Conservation (phyloP, 2,797 vertebrate genomes). For the Syncerus caffer region DNA sequence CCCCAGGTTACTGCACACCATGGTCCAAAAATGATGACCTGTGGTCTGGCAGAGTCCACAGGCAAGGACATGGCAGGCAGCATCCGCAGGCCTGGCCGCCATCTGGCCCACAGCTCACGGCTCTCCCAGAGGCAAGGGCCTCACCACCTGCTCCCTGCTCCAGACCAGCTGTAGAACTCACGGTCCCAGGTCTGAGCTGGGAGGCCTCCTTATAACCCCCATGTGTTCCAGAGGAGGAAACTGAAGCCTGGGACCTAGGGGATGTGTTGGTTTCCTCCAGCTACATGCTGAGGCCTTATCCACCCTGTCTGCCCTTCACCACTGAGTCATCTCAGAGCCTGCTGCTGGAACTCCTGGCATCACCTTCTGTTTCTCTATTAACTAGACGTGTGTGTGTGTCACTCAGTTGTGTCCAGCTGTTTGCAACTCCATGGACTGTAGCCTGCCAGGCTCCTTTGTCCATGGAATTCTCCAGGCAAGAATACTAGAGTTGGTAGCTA, state of each 20-base stretch:
- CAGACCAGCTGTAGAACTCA: not conserved
- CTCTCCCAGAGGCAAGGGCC: not conserved
- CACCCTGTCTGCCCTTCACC: not conserved
- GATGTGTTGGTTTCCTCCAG: not conserved
- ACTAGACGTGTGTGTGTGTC: not conserved
- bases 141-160: slow-evolving; percentile 22
- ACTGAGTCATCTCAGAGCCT: not conserved
- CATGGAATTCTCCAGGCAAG: not conserved
- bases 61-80: not conserved
- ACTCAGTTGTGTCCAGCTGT: not conserved
- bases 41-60: not conserved
- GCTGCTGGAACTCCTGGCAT: not conserved
- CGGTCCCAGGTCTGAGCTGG: not conserved
- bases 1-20: not conserved
- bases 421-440: not conserved
- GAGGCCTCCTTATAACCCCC: not conserved
- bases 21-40: not conserved
- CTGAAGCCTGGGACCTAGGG: not conserved
- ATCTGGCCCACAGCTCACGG: slow-evolving; percentile 40
- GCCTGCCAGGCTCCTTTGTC: not conserved
- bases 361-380: not conserved
- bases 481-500: not conserved
- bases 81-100: not conserved
- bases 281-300: not conserved
- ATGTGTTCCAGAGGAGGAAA: not conserved